These are phyloP conservation scores for Athripsodes cinereus DNA, from an alignment of 2,888 invertebrate species.

Conservation along the genomic window DNA sequence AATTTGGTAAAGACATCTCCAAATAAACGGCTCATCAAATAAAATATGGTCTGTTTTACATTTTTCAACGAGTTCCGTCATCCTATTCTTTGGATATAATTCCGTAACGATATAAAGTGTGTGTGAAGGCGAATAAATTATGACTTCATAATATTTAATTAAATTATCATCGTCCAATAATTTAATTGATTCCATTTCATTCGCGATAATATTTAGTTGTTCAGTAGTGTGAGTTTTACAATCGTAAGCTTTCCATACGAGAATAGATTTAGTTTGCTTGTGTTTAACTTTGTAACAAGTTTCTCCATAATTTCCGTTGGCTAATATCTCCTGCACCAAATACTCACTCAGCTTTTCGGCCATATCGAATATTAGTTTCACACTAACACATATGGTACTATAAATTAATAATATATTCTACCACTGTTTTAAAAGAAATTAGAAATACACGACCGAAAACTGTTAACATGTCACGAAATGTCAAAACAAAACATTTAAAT, in stretches of 20 bases:
- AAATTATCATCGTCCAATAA: constrained; percentile 32
- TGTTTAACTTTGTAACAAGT: constrained; percentile 50
- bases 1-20: constrained; percentile 42
- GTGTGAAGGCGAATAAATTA: constrained; percentile 44
- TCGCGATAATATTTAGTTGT: constrained; percentile 42
- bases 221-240: constrained; percentile 42
- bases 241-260: constrained; percentile 48
- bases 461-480: background rate
- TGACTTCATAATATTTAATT: constrained; percentile 44
- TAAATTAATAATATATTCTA: too few species aligned
- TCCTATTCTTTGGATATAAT: constrained; percentile 40
- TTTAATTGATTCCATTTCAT: constrained; percentile 40
- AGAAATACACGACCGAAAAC: too few species aligned
- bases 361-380: constrained; percentile 33
- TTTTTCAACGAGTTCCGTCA: constrained; percentile 37
- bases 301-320: constrained; percentile 34
- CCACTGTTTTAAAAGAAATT: too few species aligned
- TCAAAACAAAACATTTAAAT: background rate
- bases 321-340: constrained; percentile 48
- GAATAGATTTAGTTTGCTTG: constrained; percentile 49
- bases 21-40: constrained; percentile 42
- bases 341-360: constrained; percentile 45
- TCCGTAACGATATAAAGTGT: constrained; percentile 48
- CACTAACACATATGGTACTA: too few species aligned
- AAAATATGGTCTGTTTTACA: constrained; percentile 37